Percentiles rank a stretch among this genome's conserved stretches.
Conservation (phyloP, 92 coral and sea anemone genomes). For the Zoanthus sansibaricus region DNA sequence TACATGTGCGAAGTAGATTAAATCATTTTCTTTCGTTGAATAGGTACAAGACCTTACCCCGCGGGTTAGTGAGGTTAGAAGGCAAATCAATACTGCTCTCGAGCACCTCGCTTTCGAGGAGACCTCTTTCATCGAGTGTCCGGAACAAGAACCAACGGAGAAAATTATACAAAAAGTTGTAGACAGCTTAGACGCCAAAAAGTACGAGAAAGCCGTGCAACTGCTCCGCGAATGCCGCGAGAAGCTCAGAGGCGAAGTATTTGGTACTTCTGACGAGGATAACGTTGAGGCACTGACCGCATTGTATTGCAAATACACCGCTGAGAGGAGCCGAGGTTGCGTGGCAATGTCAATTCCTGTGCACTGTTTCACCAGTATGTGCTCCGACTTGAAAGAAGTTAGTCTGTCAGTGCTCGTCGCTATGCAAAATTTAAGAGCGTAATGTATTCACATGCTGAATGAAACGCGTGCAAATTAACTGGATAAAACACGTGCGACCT, state of each 20-base stretch:
- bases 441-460: neutral
- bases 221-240: conserved; percentile 80
- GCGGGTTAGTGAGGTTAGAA: conserved; percentile 74
- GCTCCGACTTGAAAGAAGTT: conserved; percentile 90
- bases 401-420: conserved; percentile 84
- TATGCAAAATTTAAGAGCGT: conserved; percentile 63
- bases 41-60: conserved; percentile 83
- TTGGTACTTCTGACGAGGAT: conserved; percentile 86
- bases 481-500: no score
- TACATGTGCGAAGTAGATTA: no score
- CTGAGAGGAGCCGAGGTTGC: conserved; percentile 83
- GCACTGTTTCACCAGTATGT: conserved; percentile 74
- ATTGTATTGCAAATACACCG: conserved; percentile 79
- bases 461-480: neutral
- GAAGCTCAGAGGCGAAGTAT: conserved; percentile 68
- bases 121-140: conserved; percentile 52
- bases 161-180: conserved; percentile 66
- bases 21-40: neutral
- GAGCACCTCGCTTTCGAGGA: conserved; percentile 74
- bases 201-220: conserved; percentile 81
- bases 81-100: conserved; percentile 71
- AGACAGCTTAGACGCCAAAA: conserved; percentile 69
- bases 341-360: conserved; percentile 89
- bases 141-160: conserved; percentile 61
- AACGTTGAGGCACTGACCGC: conserved; percentile 79